A percentile compares a stretch with the other conserved stretches of the same genome.
These are phyloP conservation scores for Neoniphon sammara DNA, from an alignment of 2,797 vertebrate species.

Conservation along the genomic window DNA sequence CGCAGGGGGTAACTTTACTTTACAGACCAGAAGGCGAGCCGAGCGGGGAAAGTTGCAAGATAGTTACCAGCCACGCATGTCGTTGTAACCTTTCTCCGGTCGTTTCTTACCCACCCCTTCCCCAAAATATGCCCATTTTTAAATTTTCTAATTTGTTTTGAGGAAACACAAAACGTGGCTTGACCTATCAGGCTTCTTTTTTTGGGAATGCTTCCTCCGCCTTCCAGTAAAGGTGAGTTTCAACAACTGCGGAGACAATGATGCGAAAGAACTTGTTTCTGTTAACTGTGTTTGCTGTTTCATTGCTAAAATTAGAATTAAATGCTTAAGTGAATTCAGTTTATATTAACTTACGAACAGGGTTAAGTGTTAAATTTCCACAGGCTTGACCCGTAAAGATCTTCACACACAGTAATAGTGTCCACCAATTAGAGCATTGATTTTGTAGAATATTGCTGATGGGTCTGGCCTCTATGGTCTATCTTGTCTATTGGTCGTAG, in stretches of 20 bases:
- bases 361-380: not conserved
- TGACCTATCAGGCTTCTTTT: constrained; percentile 41
- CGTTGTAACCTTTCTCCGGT: not conserved
- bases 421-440: not conserved
- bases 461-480: not conserved
- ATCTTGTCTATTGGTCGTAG: too few relatives aligned
- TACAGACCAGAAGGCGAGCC: not conserved
- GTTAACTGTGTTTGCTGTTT: constrained; percentile 9
- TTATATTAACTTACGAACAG: not conserved
- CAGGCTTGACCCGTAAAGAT: not conserved
- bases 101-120: not conserved
- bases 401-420: not conserved
- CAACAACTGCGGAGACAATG: constrained; percentile 16
- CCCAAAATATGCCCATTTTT: constrained; percentile 16
- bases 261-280: not conserved
- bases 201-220: constrained; percentile 74
- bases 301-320: not conserved
- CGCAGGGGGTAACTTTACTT: constrained; percentile 71
- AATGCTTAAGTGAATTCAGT: not conserved
- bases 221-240: constrained; percentile 72
- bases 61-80: not conserved
- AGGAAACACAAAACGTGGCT: constrained; percentile 44
- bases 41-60: not conserved
- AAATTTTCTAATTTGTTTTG: constrained; percentile 40
- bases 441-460: not conserved